Evolutionary conservation across 1,140 invertebrate genomes (phyloP).

Genomic region (Conus betulinus): DNA sequence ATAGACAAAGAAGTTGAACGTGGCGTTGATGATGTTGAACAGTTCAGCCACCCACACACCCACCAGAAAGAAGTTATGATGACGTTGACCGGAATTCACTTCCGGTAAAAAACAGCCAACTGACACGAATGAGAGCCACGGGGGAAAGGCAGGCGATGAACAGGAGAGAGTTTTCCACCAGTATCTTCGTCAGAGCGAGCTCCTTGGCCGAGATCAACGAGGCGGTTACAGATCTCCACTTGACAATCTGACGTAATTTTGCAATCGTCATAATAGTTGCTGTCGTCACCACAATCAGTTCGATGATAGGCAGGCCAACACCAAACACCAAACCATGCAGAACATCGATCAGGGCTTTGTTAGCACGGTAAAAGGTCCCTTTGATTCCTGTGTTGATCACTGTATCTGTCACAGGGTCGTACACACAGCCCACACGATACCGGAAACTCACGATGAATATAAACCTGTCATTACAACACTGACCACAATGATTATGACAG

Average conservation of each 20-base stretch:
- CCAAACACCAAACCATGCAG: neutral
- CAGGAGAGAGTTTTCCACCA: slow-evolving; percentile 1
- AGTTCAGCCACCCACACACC: neutral
- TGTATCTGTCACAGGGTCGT: neutral
- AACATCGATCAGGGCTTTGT: neutral
- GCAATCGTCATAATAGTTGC: neutral
- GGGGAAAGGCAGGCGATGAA: slow-evolving; percentile 8
- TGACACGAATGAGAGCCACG: neutral
- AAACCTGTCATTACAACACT: neutral
- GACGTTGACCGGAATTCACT: neutral
- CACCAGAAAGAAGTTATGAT: neutral
- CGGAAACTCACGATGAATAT: neutral
- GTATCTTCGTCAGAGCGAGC: slow-evolving; percentile 9
- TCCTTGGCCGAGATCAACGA: neutral
- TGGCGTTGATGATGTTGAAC: neutral
- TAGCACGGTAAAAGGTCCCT: neutral
- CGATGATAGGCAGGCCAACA: neutral
- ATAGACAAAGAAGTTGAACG: slow-evolving; percentile 5
- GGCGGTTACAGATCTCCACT: neutral
- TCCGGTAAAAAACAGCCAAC: neutral
- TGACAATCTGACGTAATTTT: neutral
- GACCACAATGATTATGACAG: neutral
- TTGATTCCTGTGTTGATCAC: neutral
- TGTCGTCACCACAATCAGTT: neutral
- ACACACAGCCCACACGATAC: neutral